A percentile compares a stretch with the other conserved stretches of the same genome.
These are phyloP conservation scores for Piaya cayana DNA, from an alignment of 2,113 vertebrate genomes.

Conservation along the genomic window DNA sequence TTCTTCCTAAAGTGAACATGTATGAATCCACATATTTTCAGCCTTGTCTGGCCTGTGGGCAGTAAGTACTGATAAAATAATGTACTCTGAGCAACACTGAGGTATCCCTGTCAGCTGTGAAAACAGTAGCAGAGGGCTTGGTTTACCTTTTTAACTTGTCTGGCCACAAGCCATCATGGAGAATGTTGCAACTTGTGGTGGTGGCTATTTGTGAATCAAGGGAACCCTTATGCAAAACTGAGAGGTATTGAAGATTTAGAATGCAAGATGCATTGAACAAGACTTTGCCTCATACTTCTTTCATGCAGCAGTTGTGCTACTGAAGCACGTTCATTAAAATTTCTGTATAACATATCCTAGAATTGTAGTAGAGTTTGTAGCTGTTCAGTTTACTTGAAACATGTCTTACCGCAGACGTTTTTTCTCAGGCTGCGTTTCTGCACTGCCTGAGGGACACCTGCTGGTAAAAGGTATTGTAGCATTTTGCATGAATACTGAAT, in stretches of 20 bases:
- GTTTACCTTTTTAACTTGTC: not conserved
- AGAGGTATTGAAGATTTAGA: not conserved
- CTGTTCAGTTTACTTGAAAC: not conserved
- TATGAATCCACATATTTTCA: not conserved
- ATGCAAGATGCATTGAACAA: not conserved
- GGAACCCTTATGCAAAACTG: not conserved
- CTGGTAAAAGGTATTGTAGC: not conserved
- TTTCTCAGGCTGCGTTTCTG: not conserved
- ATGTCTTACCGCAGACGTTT: not conserved
- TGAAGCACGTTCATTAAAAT: not conserved
- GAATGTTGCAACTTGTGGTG: not conserved
- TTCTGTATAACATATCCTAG: not conserved
- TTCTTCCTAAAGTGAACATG: not conserved
- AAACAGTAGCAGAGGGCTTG: not conserved
- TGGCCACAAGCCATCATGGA: not conserved
- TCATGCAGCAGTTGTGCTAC: not conserved
- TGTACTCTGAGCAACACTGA: not conserved
- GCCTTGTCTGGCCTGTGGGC: not conserved
- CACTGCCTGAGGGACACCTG: conserved; percentile 11
- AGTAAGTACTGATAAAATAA: not conserved
- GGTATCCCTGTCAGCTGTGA: not conserved
- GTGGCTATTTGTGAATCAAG: not conserved
- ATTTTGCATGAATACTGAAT: no score
- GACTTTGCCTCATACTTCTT: not conserved
- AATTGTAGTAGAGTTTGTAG: not conserved